Base-by-base conservation (phyloP, 1,140 invertebrate species). In the Trypoxylus dichotomus region DNA sequence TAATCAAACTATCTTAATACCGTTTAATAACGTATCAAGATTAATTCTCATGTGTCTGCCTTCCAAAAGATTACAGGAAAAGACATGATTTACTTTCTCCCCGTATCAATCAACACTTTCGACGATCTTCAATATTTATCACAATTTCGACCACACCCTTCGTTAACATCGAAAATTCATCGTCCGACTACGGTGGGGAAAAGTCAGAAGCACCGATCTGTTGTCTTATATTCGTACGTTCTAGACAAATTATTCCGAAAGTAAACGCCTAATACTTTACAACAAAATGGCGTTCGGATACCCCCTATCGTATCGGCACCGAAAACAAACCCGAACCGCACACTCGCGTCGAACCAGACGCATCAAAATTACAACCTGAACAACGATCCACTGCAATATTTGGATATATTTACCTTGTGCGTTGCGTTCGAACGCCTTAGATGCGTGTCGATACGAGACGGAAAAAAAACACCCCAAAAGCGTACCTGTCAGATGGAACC, bases 401-500 rank as follows among this genome's bases (percentile, higher is more conserved):
- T 68, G 21, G 60, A 11, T 68, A 68, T 68, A 68, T 68, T 68
- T 68, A 68, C 60, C 60, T 68, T 68, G 0, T 68, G 60, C 24
- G 21, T 68, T 29, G 19, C 19, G 19, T 68, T 13, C 24, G 60
- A 29, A 13, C 60, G 60, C 3, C 60, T 29, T 13, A 15, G 60
- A 68, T 24, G 21, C 60, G 60, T 68, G 60, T 10, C 60, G 13
- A 68, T 10, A 8, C 32, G 32, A 37, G 60, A 29, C 7, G 60
- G 5, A 24, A 68, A 54, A 63, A 63, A 68, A 68, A 68, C 25
- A 68, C 60, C 60, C 19, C 60, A 68, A 68, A 54, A 68, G 21
- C 24, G 60, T 68, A 68, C 60, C 60, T 68, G 60, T 68, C 60
- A 68, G 60, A 68, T 68, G 60, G 60, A 68, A 68, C 60, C 60